Conservation (phyloP, 1,140 invertebrate species). For the Melipona quadrifasciata region DNA sequence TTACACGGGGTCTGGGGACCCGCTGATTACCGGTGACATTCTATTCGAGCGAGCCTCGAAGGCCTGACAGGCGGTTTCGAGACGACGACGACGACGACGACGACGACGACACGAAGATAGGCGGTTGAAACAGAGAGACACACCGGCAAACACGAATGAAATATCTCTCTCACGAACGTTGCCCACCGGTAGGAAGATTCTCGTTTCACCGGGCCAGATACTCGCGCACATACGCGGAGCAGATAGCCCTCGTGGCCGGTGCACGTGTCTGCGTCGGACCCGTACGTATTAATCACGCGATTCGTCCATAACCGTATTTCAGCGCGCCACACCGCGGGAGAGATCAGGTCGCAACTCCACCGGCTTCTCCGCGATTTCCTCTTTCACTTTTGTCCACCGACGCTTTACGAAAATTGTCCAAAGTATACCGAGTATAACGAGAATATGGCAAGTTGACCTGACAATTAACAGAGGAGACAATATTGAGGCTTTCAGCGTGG, state of each 20-base stretch:
- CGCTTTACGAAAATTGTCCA: slow-evolving; percentile 20
- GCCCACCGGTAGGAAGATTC: slow-evolving; percentile 60
- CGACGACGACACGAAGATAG: slow-evolving; percentile 61
- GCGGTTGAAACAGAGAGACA: slow-evolving; percentile 63
- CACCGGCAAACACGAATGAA: slow-evolving; percentile 62
- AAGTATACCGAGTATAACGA: too few relatives aligned
- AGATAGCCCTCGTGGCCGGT: slow-evolving; percentile 22
- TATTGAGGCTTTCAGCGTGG: too few relatives aligned
- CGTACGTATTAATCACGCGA: slow-evolving; percentile 78
- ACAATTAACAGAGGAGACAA: too few relatives aligned
- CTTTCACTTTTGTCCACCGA: not conserved
- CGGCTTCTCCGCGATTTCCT: not conserved
- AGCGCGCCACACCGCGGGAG: slow-evolving; percentile 50
- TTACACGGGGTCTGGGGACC: slow-evolving; percentile 17
- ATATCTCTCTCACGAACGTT: slow-evolving; percentile 71
- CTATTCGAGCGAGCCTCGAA: slow-evolving; percentile 29
- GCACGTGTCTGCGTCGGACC: slow-evolving; percentile 45
- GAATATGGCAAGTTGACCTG: too few relatives aligned
- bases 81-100: slow-evolving; percentile 48
- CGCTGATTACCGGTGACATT: slow-evolving; percentile 41
- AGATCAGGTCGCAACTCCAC: slow-evolving; percentile 18
- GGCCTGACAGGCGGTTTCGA: slow-evolving; percentile 60
- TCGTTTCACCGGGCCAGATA: slow-evolving; percentile 51
- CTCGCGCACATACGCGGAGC: slow-evolving; percentile 26
- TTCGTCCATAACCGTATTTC: slow-evolving; percentile 76